Evolutionary conservation across 1,140 invertebrate genomes (phyloP).

Genomic region (Pogonus chalceus): DNA sequence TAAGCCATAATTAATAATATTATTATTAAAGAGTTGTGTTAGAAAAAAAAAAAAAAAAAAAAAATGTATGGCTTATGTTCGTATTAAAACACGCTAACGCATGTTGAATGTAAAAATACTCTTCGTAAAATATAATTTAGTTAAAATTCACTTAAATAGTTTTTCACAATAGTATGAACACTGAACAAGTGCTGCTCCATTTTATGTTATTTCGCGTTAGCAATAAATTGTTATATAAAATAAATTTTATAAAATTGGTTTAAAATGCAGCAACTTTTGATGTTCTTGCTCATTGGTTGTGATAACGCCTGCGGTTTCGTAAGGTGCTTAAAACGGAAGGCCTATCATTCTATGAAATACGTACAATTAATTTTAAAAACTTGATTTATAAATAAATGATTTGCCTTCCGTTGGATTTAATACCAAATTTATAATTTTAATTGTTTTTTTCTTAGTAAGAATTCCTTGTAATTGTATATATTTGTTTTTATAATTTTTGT

Average conservation of each 20-base stretch:
- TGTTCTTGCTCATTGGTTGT: not conserved
- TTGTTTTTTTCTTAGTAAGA: not conserved
- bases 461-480: not conserved
- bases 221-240: not conserved
- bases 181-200: not conserved
- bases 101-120: not conserved
- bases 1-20: too few relatives aligned
- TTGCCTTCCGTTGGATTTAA: not conserved
- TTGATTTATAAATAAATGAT: not conserved
- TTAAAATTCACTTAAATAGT: not conserved
- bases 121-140: not conserved
- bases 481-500: not conserved
- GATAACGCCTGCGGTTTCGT: not conserved
- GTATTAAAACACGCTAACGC: too few relatives aligned
- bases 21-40: too few relatives aligned
- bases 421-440: slow-evolving; percentile 8
- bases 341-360: not conserved
- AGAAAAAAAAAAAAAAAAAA: too few relatives aligned
- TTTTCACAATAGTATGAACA: not conserved
- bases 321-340: not conserved
- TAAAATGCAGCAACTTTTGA: not conserved
- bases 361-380: too few relatives aligned
- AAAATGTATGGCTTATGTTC: too few relatives aligned
- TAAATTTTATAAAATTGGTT: not conserved
- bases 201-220: not conserved